Evolutionary conservation across 2,113 vertebrate species (phyloP), one percentile per base, ranked within the genome.

Genomic region (Phoenicopterus ruber): DNA sequence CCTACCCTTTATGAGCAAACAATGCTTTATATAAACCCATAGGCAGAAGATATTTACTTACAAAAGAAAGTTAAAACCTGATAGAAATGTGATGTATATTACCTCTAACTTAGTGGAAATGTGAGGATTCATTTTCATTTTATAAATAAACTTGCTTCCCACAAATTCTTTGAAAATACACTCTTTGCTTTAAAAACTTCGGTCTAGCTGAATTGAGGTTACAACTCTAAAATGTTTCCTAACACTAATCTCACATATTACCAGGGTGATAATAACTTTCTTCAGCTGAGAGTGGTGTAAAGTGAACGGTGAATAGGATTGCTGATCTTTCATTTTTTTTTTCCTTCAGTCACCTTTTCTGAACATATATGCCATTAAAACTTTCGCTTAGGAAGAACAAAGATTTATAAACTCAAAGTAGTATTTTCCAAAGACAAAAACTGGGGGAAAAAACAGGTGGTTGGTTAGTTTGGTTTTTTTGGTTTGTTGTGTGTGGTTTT

Each of bases 1-100:
- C 88, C 91, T 93, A 95, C 70, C 38, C 69, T 95, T 98, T 97
- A 97, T 95, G 83, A 96, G 82, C 94, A 96, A 98, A 97, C 91
- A 95, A 76, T 95, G 62, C 93, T 97, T 94, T 82, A 90, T 93
- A 85, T 58, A 97, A 96, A 96, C 55, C 81, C 78, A 91, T 62
- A 89, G 89, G 83, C 76, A 87, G 71, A 50, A 93, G 83, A 86
- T 84, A 96, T 94, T 97, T 95, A 83, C 82, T 93, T 94, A 87
- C 16, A 81, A 93, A 93, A 73, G n/a, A 40, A 95, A 95, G 86
- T 78, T 87, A 89, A 94, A 92, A 57, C n/a, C 71, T 72, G 65
- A 86, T 44, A 92, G 78, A 95, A 92, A 73, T 50, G 19, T 61
- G 57, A 62, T 86, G 28, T 77, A 28, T 88, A 61, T 87, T 95